Evolutionary conservation across 2,888 invertebrate genomes (phyloP), one percentile per base, ranked within the genome.

Genomic region (Torymus texanus): DNA sequence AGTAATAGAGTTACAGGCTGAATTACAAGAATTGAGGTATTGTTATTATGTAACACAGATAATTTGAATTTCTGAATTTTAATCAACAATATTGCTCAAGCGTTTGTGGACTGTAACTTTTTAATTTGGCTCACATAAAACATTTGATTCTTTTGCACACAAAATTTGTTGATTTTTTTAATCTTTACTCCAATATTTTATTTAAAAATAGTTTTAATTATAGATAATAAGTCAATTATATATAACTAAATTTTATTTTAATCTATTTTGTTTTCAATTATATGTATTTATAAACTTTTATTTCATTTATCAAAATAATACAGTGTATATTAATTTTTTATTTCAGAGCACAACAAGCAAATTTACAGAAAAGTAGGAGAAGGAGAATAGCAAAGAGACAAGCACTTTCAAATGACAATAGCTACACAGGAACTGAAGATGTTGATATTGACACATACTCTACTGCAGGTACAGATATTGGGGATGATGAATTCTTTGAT

Each of bases 401-500:
- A 68, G 78, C 84, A 51, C 81, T 84, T 62, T 87, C 86, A 3
- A 85, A 85, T 75, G 84, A 83, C 65, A 88, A 83, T 79, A 86
- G 86, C 3, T 83, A 83, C 16, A 84, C 84, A 21, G 83, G 82
- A 24, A 87, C 85, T 2, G 89, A 87, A 18, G 89, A 89, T 51
- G 87, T 86, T 0, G 90, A 90, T 50, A 79, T 85, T 2, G 90
- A 90, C 82, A 85, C 86, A 21, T 86, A 84, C 80, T 90, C 89
- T 29, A 87, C 85, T 53, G 86, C 87, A 10, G 88, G 86, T n/a
- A 89, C 89, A 16, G 89, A 89, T 71, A 81, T 87, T 51, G 88
- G 84, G 0, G 89, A 89, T 59, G 90, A 90, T 63, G 90, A 90
- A 82, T 90, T 89, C 81, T 90, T 87, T 75, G 90, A 90, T 78